phyloP scores from a whole-genome alignment of 2,797 vertebrate species.

The Sphenopsis melanotis region DNA sequence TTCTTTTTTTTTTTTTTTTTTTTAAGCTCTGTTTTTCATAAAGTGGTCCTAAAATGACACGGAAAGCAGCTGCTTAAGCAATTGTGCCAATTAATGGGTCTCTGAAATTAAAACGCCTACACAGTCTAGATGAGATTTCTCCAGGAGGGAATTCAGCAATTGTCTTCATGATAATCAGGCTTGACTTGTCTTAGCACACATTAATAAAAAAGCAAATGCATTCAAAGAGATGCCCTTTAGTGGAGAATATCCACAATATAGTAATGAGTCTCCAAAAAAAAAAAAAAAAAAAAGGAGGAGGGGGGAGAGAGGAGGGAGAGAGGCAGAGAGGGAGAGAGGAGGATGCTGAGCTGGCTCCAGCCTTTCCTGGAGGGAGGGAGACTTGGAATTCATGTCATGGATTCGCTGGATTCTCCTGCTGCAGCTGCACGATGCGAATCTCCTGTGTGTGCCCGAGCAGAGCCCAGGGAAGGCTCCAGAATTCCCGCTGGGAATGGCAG shows the following conservation, averaged over 20 bases:
- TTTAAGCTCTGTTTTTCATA: slow-evolving; percentile 61
- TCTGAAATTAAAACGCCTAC: slow-evolving; percentile 79
- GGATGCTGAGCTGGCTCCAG: slow-evolving; percentile 57
- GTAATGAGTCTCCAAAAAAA: slow-evolving; percentile 67
- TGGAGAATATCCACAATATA: slow-evolving; percentile 74
- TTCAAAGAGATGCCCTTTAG: slow-evolving; percentile 75
- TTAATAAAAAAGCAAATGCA: slow-evolving; percentile 75
- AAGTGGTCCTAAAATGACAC: slow-evolving; percentile 75
- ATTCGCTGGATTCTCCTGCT: slow-evolving; percentile 12
- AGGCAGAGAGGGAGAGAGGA: background rate
- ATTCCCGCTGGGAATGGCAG: rapidly evolving
- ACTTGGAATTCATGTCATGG: slow-evolving; percentile 46
- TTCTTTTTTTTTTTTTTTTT: background rate
- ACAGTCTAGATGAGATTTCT: slow-evolving; percentile 74
- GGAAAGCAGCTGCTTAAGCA: slow-evolving; percentile 77
- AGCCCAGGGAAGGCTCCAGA: background rate
- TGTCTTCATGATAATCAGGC: slow-evolving; percentile 79
- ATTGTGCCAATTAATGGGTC: slow-evolving; percentile 79
- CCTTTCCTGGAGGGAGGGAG: background rate
- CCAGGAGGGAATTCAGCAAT: slow-evolving; percentile 75
- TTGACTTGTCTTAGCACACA: slow-evolving; percentile 75
- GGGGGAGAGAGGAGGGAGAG: too few species aligned
- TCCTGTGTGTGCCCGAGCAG: background rate
- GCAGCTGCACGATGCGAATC: background rate
- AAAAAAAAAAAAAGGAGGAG: too few species aligned